phyloP scores from a whole-genome alignment of 2,113 vertebrate genomes.

The Pavo muticus region DNA sequence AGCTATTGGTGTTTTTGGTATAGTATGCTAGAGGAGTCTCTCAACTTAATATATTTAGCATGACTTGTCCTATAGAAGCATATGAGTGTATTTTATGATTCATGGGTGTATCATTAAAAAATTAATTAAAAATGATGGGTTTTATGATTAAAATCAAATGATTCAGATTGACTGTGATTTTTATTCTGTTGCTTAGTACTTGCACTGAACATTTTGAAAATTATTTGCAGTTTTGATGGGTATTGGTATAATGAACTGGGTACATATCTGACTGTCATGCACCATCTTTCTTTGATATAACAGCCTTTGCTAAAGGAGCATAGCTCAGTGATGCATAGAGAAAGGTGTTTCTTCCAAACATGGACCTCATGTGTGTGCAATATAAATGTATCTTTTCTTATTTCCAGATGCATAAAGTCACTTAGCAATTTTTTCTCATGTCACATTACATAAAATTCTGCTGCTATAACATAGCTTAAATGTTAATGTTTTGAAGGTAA shows the following conservation, averaged over 20 bases:
- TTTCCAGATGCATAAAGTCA: conserved; percentile 21
- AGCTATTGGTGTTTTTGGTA: neutral
- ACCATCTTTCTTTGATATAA: neutral
- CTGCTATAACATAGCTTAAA: conserved; percentile 51
- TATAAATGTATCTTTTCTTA: conserved; percentile 16
- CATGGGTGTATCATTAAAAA: neutral
- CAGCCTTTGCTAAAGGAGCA: neutral
- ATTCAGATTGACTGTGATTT: neutral
- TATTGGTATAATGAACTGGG: neutral
- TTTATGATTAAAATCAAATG: neutral
- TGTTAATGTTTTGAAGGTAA: conserved; percentile 63
- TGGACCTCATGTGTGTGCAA: neutral
- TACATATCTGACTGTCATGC: neutral
- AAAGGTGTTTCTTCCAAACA: neutral
- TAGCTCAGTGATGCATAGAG: neutral
- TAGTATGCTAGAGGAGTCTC: rapidly evolving
- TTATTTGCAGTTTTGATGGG: neutral
- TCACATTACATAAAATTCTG: conserved; percentile 63
- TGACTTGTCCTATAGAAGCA: neutral
- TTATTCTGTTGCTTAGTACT: neutral
- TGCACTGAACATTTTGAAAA: neutral
- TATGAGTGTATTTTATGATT: neutral
- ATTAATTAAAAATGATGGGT: rapidly evolving
- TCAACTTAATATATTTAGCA: neutral
- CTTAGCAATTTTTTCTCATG: conserved; percentile 53